Evolutionary conservation across 2,888 invertebrate genomes (phyloP).

Genomic region (Desoria tigrina): DNA sequence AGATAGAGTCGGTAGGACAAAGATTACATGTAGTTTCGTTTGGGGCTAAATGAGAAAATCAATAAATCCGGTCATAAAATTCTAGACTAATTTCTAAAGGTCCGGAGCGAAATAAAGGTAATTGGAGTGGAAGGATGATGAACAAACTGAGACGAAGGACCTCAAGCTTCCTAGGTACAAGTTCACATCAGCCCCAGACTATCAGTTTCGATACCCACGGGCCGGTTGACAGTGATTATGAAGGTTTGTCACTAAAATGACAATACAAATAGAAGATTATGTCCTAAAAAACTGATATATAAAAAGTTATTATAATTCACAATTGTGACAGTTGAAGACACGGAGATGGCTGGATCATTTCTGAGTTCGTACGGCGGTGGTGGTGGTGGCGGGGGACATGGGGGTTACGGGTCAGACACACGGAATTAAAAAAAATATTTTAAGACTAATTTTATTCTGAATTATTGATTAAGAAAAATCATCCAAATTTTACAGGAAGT

Average conservation of each 20-base stretch:
- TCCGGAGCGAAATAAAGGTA: neutral
- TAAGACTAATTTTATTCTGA: neutral
- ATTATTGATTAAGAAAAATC: neutral
- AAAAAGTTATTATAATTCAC: neutral
- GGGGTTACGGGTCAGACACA: conserved; percentile 24
- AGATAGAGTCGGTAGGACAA: too few species aligned
- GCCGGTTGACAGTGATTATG: too few species aligned
- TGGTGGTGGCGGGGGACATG: conserved; percentile 8
- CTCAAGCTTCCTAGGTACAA: neutral
- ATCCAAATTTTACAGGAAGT: conserved; percentile 8
- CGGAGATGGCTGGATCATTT: conserved; percentile 7
- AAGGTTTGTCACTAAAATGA: too few species aligned
- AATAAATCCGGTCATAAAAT: too few species aligned
- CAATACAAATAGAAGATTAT: too few species aligned
- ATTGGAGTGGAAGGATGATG: neutral
- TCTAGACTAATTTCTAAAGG: too few species aligned
- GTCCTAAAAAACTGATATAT: too few species aligned
- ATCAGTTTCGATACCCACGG: neutral
- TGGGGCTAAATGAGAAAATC: too few species aligned
- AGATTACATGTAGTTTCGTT: too few species aligned
- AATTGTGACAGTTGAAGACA: neutral
- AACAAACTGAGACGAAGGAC: neutral
- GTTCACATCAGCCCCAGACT: neutral
- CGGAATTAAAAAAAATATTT: too few species aligned
- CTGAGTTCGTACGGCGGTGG: neutral